A percentile compares a stretch with the other conserved stretches of the same genome.
phyloP scores from a whole-genome alignment of 2,797 vertebrate genomes.

The Premnoplex brunnescens region DNA sequence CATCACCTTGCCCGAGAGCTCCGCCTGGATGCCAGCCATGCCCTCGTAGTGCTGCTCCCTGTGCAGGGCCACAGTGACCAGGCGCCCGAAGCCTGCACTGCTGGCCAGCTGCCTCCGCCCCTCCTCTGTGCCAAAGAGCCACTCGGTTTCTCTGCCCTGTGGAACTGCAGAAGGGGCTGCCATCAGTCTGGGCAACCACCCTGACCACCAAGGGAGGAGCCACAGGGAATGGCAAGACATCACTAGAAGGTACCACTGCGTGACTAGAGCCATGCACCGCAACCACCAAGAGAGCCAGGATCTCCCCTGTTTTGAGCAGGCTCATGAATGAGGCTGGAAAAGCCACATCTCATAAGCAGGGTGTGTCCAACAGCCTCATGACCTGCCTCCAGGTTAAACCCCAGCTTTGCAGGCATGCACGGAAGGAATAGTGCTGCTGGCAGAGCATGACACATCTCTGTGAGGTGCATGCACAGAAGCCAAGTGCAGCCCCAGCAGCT shows the following conservation, averaged over 20 bases:
- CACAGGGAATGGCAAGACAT: not conserved
- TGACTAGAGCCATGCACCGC: rapidly evolving
- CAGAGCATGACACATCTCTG: rapidly evolving
- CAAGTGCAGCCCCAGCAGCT: not conserved
- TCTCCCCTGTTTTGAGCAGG: not conserved
- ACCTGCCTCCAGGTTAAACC: not conserved
- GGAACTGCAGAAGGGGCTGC: slow-evolving; percentile 81
- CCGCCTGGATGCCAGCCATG: slow-evolving; percentile 91
- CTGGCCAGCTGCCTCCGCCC: slow-evolving; percentile 87
- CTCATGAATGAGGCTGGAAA: not conserved
- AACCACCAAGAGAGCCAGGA: not conserved
- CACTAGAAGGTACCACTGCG: not conserved
- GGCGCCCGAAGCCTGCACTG: slow-evolving; percentile 87
- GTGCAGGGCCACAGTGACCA: slow-evolving; percentile 90
- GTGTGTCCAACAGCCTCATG: not conserved
- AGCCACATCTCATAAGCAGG: not conserved
- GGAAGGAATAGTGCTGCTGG: not conserved
- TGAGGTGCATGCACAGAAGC: not conserved
- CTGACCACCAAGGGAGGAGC: not conserved
- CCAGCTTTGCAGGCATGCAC: not conserved
- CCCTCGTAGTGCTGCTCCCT: slow-evolving; percentile 89
- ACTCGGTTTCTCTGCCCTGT: slow-evolving; percentile 92
- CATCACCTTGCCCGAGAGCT: slow-evolving; percentile 93
- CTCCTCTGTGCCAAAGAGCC: slow-evolving; percentile 91
- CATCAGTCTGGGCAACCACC: not conserved